phyloP scores from a whole-genome alignment of 2,888 invertebrate species.

The Meiosimyza decipiens region DNA sequence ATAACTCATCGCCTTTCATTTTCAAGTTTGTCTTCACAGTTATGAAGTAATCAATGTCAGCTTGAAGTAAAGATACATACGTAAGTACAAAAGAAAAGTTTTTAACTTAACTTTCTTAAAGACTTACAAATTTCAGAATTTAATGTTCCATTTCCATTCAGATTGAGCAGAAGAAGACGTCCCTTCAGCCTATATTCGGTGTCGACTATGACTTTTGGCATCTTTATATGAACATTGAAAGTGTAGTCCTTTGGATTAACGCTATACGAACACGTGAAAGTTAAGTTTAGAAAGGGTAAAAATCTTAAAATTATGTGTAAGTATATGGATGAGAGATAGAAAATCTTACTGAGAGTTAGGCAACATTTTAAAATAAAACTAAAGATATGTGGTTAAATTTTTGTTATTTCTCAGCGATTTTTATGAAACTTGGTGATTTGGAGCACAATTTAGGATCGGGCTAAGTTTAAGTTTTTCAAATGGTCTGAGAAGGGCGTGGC shows the following conservation, averaged over 20 bases:
- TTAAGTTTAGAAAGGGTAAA: no score
- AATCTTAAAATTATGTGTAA: no score
- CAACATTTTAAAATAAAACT: no score
- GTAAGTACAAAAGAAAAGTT: background rate
- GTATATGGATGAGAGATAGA: no score
- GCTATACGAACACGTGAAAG: constrained; percentile 55
- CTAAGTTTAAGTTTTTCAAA: no score
- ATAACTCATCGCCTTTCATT: constrained; percentile 52
- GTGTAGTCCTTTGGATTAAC: constrained; percentile 74
- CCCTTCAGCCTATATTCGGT: constrained; percentile 75
- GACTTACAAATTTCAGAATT: constrained; percentile 73
- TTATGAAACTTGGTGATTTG: no score
- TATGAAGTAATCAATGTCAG: constrained; percentile 45
- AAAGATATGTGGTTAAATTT: no score
- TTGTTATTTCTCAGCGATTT: no score
- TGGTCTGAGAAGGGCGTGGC: no score
- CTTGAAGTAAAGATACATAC: constrained; percentile 32
- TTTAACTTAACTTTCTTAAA: background rate
- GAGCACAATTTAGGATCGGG: no score
- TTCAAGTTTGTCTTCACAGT: constrained; percentile 41
- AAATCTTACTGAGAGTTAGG: no score
- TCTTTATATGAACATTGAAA: constrained; percentile 72
- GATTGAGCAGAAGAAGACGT: constrained; percentile 73
- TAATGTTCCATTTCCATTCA: constrained; percentile 72
- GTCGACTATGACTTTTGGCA: constrained; percentile 74